Base-by-base conservation (phyloP, 2,888 invertebrate genomes). In the Caenorhabditis zanzibari region DNA sequence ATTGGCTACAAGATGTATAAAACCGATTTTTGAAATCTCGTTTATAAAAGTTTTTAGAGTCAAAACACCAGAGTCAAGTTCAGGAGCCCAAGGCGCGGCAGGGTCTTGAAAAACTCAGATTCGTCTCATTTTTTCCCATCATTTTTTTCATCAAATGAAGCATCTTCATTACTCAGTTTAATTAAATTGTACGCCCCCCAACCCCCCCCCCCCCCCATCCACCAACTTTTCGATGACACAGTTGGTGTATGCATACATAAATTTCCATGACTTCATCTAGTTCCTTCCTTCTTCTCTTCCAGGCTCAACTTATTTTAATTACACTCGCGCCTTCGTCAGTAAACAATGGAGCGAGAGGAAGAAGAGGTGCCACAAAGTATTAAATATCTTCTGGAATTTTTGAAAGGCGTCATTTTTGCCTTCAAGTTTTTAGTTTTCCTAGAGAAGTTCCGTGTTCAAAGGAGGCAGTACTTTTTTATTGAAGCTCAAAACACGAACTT, bases 301-400 rank as follows among this genome's bases (percentile, higher is more conserved):
- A n/a, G 1, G 22, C 19, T 38, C 71, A 71, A 71, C 71, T 71
- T 44, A 56, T 71, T 71, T 71, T 71, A 71, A 71, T 71, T 71
- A 71, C 71, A 71, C 71, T n/a, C n/a, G n/a, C 35, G n/a, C 32
- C 16, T 5, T 68, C 68, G 68, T 69, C 58, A 19, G 71, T 71
- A 71, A 71, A 71, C 71, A 71, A 71, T 71, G 47, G 44, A 24
- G 47, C 47, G 47, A 47, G 10, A 7, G 12, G 12, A 32, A 28
- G 12, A 38, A 38, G 58, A 71, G 58, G 58, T 71, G 71, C 56
- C 71, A 58, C 26, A 71, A 54, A 71, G 71, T 71, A 71, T 71
- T 71, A 58, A 71, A 71, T 71, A 58, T 71, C 71, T 71, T n/a
- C 28, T 24, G 14, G 12, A 64, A 16, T 12, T 35, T 54, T 56